phyloP scores from a whole-genome alignment of 2,888 invertebrate species.

The Mycalesis mineus region DNA sequence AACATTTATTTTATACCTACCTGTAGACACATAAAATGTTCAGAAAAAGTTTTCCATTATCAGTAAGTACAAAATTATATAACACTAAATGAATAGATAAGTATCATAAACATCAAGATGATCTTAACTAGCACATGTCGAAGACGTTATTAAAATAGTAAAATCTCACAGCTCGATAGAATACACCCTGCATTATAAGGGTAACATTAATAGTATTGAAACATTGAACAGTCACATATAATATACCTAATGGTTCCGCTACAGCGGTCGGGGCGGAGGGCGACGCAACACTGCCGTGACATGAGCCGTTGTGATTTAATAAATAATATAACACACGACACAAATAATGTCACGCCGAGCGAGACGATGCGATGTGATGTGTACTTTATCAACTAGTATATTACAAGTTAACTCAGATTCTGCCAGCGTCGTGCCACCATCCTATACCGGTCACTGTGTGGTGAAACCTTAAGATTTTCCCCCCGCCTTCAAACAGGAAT shows the following conservation, averaged over 20 bases:
- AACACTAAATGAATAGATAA: conserved; percentile 9
- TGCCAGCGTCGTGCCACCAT: too few relatives aligned
- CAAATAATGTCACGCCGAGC: too few relatives aligned
- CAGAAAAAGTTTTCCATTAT: conserved; percentile 16
- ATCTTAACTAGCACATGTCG: conserved; percentile 7
- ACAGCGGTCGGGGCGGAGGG: too few relatives aligned
- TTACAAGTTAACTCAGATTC: too few relatives aligned
- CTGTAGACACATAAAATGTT: conserved; percentile 20
- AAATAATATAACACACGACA: too few relatives aligned
- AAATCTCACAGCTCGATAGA: conserved; percentile 25
- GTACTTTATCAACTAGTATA: too few relatives aligned
- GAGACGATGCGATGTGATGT: too few relatives aligned
- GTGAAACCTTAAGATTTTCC: too few relatives aligned
- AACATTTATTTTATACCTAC: conserved; percentile 20
- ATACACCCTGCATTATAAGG: conserved; percentile 17
- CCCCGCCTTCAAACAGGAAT: too few relatives aligned
- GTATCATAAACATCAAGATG: conserved; percentile 18
- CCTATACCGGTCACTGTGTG: too few relatives aligned
- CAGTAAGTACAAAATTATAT: conserved; percentile 23
- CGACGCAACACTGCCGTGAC: too few relatives aligned
- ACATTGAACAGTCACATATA: not conserved
- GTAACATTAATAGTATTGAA: conserved; percentile 6
- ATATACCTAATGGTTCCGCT: not conserved
- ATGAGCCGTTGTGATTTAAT: too few relatives aligned
- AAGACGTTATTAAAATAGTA: conserved; percentile 13